Base-by-base conservation (phyloP, 2,888 invertebrate species). In the Dryadula phaetusa region DNA sequence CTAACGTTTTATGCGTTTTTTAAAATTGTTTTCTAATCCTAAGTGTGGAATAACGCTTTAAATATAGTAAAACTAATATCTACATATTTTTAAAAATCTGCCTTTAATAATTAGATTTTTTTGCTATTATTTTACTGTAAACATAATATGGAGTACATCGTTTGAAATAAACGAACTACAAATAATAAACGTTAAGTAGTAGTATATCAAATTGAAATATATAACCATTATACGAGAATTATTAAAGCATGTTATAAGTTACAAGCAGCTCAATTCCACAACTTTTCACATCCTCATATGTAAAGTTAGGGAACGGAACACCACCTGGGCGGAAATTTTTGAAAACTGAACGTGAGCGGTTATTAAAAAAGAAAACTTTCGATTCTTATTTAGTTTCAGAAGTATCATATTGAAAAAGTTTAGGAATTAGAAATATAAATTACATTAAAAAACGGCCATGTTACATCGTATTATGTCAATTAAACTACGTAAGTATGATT, bases 201-300 rank as follows among this genome's bases (percentile, higher is more conserved):
- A 37, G 12, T 37, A 37, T 37, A 37, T 37, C 37, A 3, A 16
- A n/a, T 25, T 2, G 22, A 22, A 28, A n/a, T 25, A 49, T 28
- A 8, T 7, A 49, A 49, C n/a, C n/a, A 28, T 28, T 49, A 16
- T 28, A n/a, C 3, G 3, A 25, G n/a, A 49, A 28, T 28, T 28
- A 28, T 49, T 60, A 32, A 60, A 60, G n/a, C 28, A 60, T 44
- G 32, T 44, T 60, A 44, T 42, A 14, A 44, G 42, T 60, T 60
- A 42, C 5, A 16, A 25, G 25, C 16, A 18, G 28, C 25, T 42
- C 40, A 16, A 42, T 5, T 58, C 3, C 25, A 10, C 18, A 60
- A 60, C 28, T 60, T 18, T 60, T 60, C 44, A 28, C 18, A 14
- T 60, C 18, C 44, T 32, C 60, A 14, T 28, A 32, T 44, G 28